Evolutionary conservation across 2,888 invertebrate species (phyloP).

Genomic region (Hypsopygia costalis): DNA sequence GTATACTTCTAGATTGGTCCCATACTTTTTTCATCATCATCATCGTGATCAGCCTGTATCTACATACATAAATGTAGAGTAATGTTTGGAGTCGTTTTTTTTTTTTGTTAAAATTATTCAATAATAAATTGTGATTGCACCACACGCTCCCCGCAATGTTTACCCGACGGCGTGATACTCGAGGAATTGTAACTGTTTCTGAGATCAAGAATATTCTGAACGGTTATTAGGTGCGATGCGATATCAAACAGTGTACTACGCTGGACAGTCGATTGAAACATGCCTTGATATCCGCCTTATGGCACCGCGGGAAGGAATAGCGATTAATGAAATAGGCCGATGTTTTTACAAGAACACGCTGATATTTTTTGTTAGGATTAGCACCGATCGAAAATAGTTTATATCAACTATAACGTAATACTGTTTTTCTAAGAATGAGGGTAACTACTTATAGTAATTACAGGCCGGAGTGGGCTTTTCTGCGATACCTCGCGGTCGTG

Average conservation of each 20-base stretch:
- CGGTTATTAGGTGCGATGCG: constrained; percentile 60
- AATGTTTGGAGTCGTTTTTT: too few relatives aligned
- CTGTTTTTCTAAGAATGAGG: too few relatives aligned
- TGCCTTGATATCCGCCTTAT: neutral
- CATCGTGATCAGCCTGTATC: too few relatives aligned
- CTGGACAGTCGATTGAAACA: constrained; percentile 9
- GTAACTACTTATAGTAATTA: too few relatives aligned
- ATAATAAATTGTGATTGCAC: constrained; percentile 22
- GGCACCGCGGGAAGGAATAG: neutral
- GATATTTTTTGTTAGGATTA: neutral
- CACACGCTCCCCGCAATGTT: constrained; percentile 54
- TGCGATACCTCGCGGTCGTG: too few relatives aligned
- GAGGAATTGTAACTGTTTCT: constrained; percentile 69
- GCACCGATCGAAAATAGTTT: too few relatives aligned
- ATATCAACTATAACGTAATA: too few relatives aligned
- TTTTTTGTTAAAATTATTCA: too few relatives aligned
- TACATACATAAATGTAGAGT: too few relatives aligned
- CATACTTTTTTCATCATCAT: too few relatives aligned
- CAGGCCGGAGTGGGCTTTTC: too few relatives aligned
- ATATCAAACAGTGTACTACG: constrained; percentile 43
- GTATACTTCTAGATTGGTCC: too few relatives aligned
- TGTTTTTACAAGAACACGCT: neutral
- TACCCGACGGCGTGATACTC: constrained; percentile 51
- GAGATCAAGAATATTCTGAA: constrained; percentile 54
- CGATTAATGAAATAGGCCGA: neutral